Evolutionary conservation across 2,888 invertebrate genomes (phyloP), one percentile per base, ranked within the genome.

Genomic region (Sclerodermus sp.): DNA sequence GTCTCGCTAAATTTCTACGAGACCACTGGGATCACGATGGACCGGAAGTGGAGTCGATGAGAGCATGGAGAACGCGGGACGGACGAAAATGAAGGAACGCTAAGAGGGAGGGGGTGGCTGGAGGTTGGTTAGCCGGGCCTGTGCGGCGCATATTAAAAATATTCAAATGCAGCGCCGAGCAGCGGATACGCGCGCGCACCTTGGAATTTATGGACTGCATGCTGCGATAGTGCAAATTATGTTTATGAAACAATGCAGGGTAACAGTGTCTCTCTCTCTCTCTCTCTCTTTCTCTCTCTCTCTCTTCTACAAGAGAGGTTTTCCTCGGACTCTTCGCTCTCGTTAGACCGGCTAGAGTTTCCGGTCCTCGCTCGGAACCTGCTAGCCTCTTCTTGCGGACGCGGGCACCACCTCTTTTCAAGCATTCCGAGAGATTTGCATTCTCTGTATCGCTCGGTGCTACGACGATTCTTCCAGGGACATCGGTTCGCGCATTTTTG

Each of bases 81-180:
- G 42, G 37, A 31, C 10, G 18, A 41, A 15, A 29, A 34, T 17
- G 48, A 30, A 14, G 16, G 34, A 16, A 41, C 42, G 43, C 41
- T 46, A 42, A 48, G 47, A 42, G 40, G 15, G 16, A 15, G 46
- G 23, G 55, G 52, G 47, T 70, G 62, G 67, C 3, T 23, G 8
- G 68, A 67, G 68, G 68, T 70, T 73, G 71, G 73, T 76, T 74
- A 73, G 71, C 60, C 61, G 55, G 54, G 55, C 63, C 60, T 66
- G 68, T 64, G 70, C 63, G 68, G 58, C 66, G 74, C 74, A 73
- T 75, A 72, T 74, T 73, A 76, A 75, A 74, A 74, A 70, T 70
- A 74, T 73, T 74, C 70, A 69, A 75, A 74, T 74, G 66, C 62
- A 51, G 50, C 48, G 30, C 10, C 10, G 13, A 6, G 15, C 14